Conservation (phyloP, 2,113 vertebrate genomes). For the Circaetus cinerascens region DNA sequence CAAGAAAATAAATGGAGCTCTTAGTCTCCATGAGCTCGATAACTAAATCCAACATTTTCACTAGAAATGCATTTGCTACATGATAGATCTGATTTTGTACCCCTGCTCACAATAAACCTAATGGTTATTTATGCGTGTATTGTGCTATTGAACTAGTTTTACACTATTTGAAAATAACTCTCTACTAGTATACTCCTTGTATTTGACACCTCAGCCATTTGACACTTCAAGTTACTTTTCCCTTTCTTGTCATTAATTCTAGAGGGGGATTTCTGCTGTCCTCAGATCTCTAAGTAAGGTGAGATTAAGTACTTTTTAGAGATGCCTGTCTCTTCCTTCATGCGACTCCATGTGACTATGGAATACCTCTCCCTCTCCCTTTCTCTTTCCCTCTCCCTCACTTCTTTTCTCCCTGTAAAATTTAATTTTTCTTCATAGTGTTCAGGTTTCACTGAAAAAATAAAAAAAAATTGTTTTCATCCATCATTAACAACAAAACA, state of each 20-base stretch:
- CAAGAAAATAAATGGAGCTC: not conserved
- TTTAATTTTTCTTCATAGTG: not conserved
- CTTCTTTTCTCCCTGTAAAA: not conserved
- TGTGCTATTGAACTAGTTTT: not conserved
- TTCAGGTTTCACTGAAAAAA: not conserved
- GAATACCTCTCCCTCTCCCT: not conserved
- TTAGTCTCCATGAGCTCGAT: not conserved
- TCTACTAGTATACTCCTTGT: not conserved
- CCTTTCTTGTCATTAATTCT: not conserved
- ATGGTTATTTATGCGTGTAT: not conserved
- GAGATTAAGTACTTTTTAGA: not conserved
- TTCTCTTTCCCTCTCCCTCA: not conserved
- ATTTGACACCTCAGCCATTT: not conserved
- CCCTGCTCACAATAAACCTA: not conserved
- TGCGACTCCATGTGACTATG: not conserved
- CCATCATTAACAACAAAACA: not conserved
- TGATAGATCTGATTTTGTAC: not conserved
- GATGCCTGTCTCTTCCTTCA: not conserved
- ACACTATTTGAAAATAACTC: not conserved
- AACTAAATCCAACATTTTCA: not conserved
- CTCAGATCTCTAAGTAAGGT: not conserved
- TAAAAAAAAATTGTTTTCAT: rapidly evolving
- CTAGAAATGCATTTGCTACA: not conserved
- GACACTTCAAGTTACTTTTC: not conserved
- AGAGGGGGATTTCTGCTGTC: not conserved